Percentiles rank a stretch among this genome's conserved stretches.
These are phyloP conservation scores for Ophiodon elongatus DNA, from an alignment of 2,113 vertebrate species.

Conservation along the genomic window DNA sequence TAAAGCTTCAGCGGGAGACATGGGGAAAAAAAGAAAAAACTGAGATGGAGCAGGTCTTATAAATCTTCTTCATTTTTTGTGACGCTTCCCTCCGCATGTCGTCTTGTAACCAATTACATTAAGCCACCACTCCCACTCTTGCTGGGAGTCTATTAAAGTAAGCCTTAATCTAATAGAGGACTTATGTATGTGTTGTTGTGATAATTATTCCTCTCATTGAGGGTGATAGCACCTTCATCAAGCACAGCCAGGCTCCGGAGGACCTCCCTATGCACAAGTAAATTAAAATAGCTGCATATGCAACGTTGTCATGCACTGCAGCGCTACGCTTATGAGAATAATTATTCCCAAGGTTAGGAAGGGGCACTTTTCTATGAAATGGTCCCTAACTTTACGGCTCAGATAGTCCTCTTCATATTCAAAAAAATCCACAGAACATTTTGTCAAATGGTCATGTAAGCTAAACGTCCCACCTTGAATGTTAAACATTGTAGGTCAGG, in stretches of 20 bases:
- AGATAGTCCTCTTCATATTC: slow-evolving; percentile 14
- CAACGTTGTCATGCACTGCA: slow-evolving; percentile 41
- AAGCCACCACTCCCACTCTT: slow-evolving; percentile 64
- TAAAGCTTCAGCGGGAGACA: slow-evolving; percentile 61
- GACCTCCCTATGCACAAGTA: slow-evolving; percentile 59
- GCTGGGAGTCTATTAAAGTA: slow-evolving; percentile 77
- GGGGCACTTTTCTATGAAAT: slow-evolving; percentile 55
- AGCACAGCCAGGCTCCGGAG: slow-evolving; percentile 49
- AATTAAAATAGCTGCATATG: slow-evolving; percentile 69
- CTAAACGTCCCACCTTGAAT: slow-evolving; percentile 12
- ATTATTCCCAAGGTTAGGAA: slow-evolving; percentile 52
- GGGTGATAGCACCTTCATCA: slow-evolving; percentile 79
- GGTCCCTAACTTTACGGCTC: slow-evolving; percentile 49
- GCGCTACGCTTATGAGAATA: slow-evolving; percentile 44
- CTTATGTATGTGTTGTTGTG: slow-evolving; percentile 76
- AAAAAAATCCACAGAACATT: slow-evolving; percentile 38
- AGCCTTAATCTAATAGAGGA: slow-evolving; percentile 75
- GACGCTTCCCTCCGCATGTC: slow-evolving; percentile 48
- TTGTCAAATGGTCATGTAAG: slow-evolving; percentile 25
- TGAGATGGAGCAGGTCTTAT: slow-evolving; percentile 39
- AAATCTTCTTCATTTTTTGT: slow-evolving; percentile 67
- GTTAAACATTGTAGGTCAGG: slow-evolving; percentile 14
- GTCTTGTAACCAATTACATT: slow-evolving; percentile 78
- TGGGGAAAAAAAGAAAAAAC: background rate
- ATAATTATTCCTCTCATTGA: slow-evolving; percentile 80